A percentile compares a stretch with the other conserved stretches of the same genome.
These are phyloP conservation scores for Drosophila dives DNA, from an alignment of 2,888 invertebrate genomes.

Conservation along the genomic window DNA sequence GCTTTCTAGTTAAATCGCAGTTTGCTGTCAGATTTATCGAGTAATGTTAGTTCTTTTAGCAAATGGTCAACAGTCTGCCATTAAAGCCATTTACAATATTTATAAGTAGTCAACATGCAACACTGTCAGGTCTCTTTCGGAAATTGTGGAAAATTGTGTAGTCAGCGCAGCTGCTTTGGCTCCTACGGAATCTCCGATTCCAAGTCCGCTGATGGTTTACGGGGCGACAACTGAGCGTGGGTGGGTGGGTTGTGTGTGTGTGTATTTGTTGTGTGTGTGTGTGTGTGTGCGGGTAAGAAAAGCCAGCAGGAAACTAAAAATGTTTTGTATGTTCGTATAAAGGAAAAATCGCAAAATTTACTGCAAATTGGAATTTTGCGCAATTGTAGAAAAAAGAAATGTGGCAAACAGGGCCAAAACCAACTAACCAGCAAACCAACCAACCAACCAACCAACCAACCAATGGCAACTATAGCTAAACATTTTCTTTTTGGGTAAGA, in stretches of 20 bases:
- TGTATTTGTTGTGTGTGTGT: constrained; percentile 25
- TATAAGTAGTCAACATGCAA: constrained; percentile 57
- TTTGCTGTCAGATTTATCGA: constrained; percentile 18
- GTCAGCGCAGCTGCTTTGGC: constrained; percentile 14
- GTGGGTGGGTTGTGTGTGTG: constrained; percentile 24
- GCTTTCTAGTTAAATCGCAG: constrained; percentile 19
- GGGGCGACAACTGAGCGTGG: constrained; percentile 45
- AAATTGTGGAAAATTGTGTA: background rate
- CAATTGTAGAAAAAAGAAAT: constrained; percentile 78
- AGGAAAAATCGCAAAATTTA: constrained; percentile 84
- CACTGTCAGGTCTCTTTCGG: constrained; percentile 19
- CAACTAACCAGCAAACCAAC: constrained; percentile 19
- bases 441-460: constrained; percentile 23
- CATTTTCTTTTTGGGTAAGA: constrained; percentile 32
- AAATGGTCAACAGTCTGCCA: constrained; percentile 50
- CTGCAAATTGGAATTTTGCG: constrained; percentile 84
- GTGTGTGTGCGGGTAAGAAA: constrained; percentile 49
- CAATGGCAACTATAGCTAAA: constrained; percentile 55
- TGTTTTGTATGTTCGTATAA: constrained; percentile 81
- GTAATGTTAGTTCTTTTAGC: constrained; percentile 33
- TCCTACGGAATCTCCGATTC: constrained; percentile 8
- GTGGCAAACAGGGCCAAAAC: constrained; percentile 53
- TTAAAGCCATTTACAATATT: constrained; percentile 56
- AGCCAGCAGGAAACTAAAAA: constrained; percentile 80
- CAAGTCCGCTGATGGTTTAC: constrained; percentile 22